Evolutionary conservation across 2,797 vertebrate genomes (phyloP), one percentile per base, ranked within the genome.

Genomic region (Lutjanus campechanus): DNA sequence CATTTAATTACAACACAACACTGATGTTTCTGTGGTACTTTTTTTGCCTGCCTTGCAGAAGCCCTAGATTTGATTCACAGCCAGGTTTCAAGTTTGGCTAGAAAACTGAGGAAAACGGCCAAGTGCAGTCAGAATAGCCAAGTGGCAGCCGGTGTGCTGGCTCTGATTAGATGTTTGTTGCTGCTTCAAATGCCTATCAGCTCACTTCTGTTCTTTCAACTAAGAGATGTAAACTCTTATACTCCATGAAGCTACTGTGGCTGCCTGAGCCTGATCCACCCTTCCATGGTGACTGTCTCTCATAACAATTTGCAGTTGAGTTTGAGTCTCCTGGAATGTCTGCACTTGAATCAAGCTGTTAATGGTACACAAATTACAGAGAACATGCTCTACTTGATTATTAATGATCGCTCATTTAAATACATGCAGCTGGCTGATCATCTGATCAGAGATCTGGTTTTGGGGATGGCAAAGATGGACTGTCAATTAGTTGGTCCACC

Each of bases 41-140:
- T 40, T 54, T 11, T 69, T 75, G 44, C 51, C 19, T 61, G 74
- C 20, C 55, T 83, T 82, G 78, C 61, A 76, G 59, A 76, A 73
- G 68, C 16, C 54, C 15, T 29, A 53, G 41, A 78, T 85, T 83
- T 86, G 76, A 72, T 76, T 50, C n/a, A 9, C 49, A 8, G 70
- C 73, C 80, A 88, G 44, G 81, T 81, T 86, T 75, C 16, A 67
- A 53, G 61, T 79, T 76, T 86, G 82, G 87, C 86, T 25, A 2
- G 6, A 76, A 84, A 84, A 81, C n/a, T 16, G 36, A 73, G 58
- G 9, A 59, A 75, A 73, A 44, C 43, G 40, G 81, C 85, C 84
- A 85, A 88, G 82, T 58, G 82, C 73, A 72, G 79, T 72, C 62
- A 67, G 62, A 71, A 67, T 46, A 25, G 70, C 63, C 73, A 76